These are phyloP conservation scores for Crocuta crocuta DNA, from an alignment of 2,113 vertebrate genomes.

Conservation along the genomic window DNA sequence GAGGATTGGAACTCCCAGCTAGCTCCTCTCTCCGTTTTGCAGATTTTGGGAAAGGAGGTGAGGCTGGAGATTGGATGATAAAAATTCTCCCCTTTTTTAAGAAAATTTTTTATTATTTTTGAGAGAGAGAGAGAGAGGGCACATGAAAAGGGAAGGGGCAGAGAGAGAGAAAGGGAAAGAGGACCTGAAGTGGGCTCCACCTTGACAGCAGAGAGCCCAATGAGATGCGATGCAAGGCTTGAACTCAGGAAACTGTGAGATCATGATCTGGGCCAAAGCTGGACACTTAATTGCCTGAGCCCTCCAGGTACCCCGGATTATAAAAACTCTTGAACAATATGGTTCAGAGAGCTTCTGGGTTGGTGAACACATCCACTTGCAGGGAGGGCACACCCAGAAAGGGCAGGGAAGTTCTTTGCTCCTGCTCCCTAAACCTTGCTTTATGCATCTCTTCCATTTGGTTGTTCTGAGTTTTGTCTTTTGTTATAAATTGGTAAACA, in stretches of 20 bases:
- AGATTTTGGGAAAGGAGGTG: not conserved
- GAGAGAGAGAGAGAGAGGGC: too few relatives aligned
- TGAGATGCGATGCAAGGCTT: too few relatives aligned
- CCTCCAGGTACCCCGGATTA: too few relatives aligned
- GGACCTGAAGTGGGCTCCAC: too few relatives aligned
- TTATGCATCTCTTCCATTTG: not conserved
- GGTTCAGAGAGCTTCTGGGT: not conserved
- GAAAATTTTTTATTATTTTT: too few relatives aligned
- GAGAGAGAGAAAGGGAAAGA: too few relatives aligned
- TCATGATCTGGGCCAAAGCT: too few relatives aligned
- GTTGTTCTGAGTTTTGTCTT: not conserved
- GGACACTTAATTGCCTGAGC: too few relatives aligned
- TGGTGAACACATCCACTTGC: not conserved
- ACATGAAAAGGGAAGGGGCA: too few relatives aligned
- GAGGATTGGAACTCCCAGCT: not conserved
- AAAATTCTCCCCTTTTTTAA: not conserved
- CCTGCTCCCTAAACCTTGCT: not conserved
- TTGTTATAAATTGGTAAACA: not conserved
- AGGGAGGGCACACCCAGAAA: not conserved
- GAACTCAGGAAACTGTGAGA: too few relatives aligned
- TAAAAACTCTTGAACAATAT: not conserved
- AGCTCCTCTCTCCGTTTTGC: not conserved
- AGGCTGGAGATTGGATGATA: not conserved
- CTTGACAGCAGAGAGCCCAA: too few relatives aligned
- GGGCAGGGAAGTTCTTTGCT: accelerated